phyloP scores from a whole-genome alignment of 2,113 vertebrate species.

The Okapia johnstoni region DNA sequence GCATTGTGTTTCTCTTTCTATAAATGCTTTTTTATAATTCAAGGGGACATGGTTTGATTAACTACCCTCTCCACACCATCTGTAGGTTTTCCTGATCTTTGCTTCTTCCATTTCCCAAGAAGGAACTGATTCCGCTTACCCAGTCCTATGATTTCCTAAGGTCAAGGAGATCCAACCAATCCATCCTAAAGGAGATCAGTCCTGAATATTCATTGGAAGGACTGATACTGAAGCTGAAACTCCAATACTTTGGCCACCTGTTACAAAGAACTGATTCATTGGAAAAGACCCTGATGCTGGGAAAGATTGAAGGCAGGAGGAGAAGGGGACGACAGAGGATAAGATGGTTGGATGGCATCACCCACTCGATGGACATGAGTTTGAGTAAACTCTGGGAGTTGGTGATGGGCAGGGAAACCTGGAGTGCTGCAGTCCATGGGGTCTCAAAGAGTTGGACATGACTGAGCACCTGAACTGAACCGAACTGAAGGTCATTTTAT shows the following conservation, averaged over 20 bases:
- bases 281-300: neutral
- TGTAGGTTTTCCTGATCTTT: neutral
- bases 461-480: neutral
- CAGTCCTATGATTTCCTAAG: neutral
- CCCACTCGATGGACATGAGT: neutral
- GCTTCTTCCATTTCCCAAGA: neutral
- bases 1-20: neutral
- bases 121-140: accelerated
- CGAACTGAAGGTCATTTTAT: neutral
- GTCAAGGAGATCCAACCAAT: neutral
- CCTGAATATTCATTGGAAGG: neutral
- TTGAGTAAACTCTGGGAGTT: neutral
- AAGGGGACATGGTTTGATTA: neutral
- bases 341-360: neutral
- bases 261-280: neutral
- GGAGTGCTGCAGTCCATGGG: accelerated
- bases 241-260: neutral
- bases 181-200: neutral
- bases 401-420: neutral
- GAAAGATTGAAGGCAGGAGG: neutral
- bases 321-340: neutral
- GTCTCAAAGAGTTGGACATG: neutral
- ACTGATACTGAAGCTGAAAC: neutral
- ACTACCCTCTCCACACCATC: neutral
- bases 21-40: neutral